Percentiles rank a stretch among this genome's conserved stretches.
Conservation (phyloP, 2,888 invertebrate genomes). For the Bedellia somnulentella region DNA sequence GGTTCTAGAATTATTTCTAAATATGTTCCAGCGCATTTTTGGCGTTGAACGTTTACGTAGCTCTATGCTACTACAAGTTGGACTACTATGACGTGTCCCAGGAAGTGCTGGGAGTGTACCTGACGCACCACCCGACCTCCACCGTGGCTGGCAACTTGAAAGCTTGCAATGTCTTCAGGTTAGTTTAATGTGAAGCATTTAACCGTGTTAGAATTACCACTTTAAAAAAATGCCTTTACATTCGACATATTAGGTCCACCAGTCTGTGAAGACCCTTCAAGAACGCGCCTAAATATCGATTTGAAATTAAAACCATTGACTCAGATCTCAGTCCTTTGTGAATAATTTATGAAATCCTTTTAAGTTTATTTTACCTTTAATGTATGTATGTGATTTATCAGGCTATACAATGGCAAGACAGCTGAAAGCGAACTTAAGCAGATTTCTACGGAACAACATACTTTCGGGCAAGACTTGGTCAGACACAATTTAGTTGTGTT, state of each 20-base stretch:
- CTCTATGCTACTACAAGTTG: conserved; percentile 96
- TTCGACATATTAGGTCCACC: too few relatives aligned
- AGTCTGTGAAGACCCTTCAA: too few relatives aligned
- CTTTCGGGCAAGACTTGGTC: conserved; percentile 89
- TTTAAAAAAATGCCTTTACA: too few relatives aligned
- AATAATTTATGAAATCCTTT: too few relatives aligned
- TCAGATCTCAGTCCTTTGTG: too few relatives aligned
- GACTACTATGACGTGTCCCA: conserved; percentile 98
- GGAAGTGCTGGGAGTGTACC: conserved; percentile 92
- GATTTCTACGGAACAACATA: conserved; percentile 72
- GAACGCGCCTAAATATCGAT: too few relatives aligned
- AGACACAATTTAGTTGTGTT: conserved; percentile 96
- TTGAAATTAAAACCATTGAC: too few relatives aligned
- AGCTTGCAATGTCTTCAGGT: conserved; percentile 66
- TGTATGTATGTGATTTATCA: too few relatives aligned
- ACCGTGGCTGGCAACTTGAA: conserved; percentile 95
- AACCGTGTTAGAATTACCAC: too few relatives aligned
- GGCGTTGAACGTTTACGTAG: conserved; percentile 96
- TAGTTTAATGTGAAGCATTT: too few relatives aligned
- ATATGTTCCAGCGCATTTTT: conserved; percentile 89
- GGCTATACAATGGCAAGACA: conserved; percentile 91
- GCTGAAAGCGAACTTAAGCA: conserved; percentile 90
- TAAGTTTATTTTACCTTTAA: too few relatives aligned
- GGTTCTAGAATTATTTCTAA: too few relatives aligned
- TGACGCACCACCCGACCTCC: conserved; percentile 89